phyloP scores from a whole-genome alignment of 2,113 vertebrate species.

The Todiramphus chloris region DNA sequence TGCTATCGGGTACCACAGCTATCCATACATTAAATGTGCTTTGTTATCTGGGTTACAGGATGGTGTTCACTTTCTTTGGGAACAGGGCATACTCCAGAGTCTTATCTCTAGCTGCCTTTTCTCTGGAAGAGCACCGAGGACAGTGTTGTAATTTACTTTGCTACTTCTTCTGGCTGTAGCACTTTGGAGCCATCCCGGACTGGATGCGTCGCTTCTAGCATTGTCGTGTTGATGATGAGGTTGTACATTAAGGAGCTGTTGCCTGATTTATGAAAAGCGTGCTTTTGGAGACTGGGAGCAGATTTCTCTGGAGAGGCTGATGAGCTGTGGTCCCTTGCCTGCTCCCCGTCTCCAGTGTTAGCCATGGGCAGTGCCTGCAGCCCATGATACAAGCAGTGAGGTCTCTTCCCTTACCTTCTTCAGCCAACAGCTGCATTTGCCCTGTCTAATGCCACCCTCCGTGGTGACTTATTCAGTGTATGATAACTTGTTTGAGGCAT shows the following conservation, averaged over 20 bases:
- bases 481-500: not conserved
- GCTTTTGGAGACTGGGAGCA: not conserved
- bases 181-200: not conserved
- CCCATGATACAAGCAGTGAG: rapidly evolving
- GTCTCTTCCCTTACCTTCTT: not conserved
- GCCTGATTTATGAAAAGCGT: not conserved
- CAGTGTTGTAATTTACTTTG: not conserved
- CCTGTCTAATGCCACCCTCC: not conserved
- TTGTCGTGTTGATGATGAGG: not conserved
- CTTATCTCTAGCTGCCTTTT: not conserved
- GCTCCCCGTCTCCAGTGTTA: not conserved
- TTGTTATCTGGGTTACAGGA: not conserved
- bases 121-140: not conserved
- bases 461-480: not conserved
- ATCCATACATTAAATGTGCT: not conserved
- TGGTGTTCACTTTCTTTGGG: not conserved
- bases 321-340: not conserved
- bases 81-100: not conserved
- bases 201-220: not conserved
- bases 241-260: not conserved
- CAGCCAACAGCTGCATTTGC: not conserved
- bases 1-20: not conserved
- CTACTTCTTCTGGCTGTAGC: not conserved
- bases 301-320: not conserved
- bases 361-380: not conserved